These are phyloP conservation scores for Eilema sororculum DNA, from an alignment of 2,888 invertebrate species.

Conservation along the genomic window DNA sequence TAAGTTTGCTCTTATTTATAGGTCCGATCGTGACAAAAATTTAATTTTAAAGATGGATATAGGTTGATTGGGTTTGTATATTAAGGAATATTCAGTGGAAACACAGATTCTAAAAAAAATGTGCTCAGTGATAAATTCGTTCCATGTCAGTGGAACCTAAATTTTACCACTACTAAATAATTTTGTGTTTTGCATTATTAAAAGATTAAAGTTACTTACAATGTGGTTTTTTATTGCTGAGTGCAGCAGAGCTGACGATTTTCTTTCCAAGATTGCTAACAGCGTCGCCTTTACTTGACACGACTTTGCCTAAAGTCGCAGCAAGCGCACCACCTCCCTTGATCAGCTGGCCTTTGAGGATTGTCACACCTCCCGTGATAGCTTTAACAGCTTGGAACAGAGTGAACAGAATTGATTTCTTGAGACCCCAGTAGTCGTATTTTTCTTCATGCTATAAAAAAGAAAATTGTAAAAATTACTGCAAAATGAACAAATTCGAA, in stretches of 20 bases:
- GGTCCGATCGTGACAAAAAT: neutral
- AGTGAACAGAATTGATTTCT: slow-evolving; percentile 93
- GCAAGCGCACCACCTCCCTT: slow-evolving; percentile 92
- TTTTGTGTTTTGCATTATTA: neutral
- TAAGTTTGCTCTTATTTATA: neutral
- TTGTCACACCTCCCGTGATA: slow-evolving; percentile 94
- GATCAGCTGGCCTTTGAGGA: slow-evolving; percentile 94
- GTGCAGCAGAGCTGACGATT: slow-evolving; percentile 91
- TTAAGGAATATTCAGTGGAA: neutral
- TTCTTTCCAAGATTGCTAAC: slow-evolving; percentile 93
- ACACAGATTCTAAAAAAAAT: neutral
- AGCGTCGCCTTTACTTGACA: slow-evolving; percentile 92
- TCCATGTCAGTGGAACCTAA: neutral
- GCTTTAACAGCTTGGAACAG: slow-evolving; percentile 95
- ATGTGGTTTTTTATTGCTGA: slow-evolving; percentile 83
- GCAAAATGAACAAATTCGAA: neutral
- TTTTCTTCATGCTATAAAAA: slow-evolving; percentile 67
- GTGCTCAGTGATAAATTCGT: neutral
- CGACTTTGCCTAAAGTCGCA: slow-evolving; percentile 84
- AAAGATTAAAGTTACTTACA: slow-evolving; percentile 57
- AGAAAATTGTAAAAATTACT: neutral
- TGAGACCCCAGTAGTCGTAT: slow-evolving; percentile 92
- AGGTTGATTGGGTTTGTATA: neutral
- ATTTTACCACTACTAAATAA: neutral
- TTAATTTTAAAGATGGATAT: neutral